A percentile compares a stretch with the other conserved stretches of the same genome.
phyloP scores from a whole-genome alignment of 2,113 vertebrate species.

The Engystomops pustulosus region DNA sequence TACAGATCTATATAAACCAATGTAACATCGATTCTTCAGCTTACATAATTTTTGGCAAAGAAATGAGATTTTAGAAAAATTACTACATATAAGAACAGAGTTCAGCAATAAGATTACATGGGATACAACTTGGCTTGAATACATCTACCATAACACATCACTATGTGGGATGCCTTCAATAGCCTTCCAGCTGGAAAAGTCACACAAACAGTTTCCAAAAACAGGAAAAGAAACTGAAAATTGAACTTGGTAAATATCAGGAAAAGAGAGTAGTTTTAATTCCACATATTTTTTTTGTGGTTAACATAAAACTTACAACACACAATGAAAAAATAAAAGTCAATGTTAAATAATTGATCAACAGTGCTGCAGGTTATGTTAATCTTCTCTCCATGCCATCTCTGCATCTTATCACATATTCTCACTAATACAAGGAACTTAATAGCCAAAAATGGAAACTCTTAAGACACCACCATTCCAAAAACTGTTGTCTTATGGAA shows the following conservation, averaged over 20 bases:
- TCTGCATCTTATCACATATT: no score
- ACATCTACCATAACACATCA: not conserved
- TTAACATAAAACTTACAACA: not conserved
- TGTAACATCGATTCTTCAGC: not conserved
- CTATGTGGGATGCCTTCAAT: not conserved
- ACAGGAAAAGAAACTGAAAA: not conserved
- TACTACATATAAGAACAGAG: not conserved
- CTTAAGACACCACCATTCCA: no score
- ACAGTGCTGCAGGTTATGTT: no score
- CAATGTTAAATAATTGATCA: no score
- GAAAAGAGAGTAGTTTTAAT: no score
- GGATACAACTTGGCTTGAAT: not conserved
- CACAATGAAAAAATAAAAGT: no score
- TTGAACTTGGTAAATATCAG: no score
- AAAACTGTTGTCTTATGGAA: no score
- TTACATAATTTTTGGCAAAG: slow-evolving; percentile 2
- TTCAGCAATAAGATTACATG: not conserved
- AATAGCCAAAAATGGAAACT: no score
- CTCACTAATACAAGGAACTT: no score
- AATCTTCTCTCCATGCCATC: no score
- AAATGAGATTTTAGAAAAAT: not conserved
- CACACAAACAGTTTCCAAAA: not conserved
- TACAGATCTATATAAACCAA: not conserved
- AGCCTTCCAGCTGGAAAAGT: not conserved
- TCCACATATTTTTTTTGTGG: not conserved